Evolutionary conservation across 2,797 vertebrate species (phyloP).

Genomic region (Semaprochilodus insignis): DNA sequence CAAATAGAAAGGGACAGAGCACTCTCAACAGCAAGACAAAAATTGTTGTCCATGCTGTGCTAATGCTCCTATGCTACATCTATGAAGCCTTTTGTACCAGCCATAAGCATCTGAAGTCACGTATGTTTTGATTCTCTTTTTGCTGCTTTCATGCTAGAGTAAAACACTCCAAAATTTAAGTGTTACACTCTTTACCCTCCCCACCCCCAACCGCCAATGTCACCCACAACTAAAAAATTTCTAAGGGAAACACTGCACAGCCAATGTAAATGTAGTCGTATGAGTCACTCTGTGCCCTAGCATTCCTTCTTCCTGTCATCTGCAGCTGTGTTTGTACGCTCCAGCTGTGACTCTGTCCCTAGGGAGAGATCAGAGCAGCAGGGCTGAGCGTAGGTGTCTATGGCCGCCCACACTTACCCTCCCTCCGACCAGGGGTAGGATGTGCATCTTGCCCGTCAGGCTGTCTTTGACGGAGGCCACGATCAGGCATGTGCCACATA

Average conservation of each 20-base stretch:
- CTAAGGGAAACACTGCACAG: background rate
- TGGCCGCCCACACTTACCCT: slow-evolving; percentile 83
- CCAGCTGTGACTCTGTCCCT: slow-evolving; percentile 47
- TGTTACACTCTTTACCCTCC: too few relatives aligned
- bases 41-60: too few relatives aligned
- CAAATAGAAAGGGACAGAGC: too few relatives aligned
- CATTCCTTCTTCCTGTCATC: background rate
- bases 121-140: too few relatives aligned
- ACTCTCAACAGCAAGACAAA: too few relatives aligned
- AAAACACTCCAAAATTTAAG: too few relatives aligned
- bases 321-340: slow-evolving; percentile 65
- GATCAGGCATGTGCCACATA: slow-evolving; percentile 95
- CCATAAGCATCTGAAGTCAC: too few relatives aligned
- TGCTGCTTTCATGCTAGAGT: too few relatives aligned
- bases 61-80: too few relatives aligned
- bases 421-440: slow-evolving; percentile 93
- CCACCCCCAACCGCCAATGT: too few relatives aligned
- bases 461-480: slow-evolving; percentile 97
- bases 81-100: too few relatives aligned
- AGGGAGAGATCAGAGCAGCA: slow-evolving; percentile 42
- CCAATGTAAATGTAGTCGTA: background rate
- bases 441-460: slow-evolving; percentile 96
- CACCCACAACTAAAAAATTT: background rate
- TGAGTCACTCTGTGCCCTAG: background rate
- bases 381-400: slow-evolving; percentile 62